Base-by-base conservation (phyloP, 2,113 vertebrate species). In the Cottus gobio region DNA sequence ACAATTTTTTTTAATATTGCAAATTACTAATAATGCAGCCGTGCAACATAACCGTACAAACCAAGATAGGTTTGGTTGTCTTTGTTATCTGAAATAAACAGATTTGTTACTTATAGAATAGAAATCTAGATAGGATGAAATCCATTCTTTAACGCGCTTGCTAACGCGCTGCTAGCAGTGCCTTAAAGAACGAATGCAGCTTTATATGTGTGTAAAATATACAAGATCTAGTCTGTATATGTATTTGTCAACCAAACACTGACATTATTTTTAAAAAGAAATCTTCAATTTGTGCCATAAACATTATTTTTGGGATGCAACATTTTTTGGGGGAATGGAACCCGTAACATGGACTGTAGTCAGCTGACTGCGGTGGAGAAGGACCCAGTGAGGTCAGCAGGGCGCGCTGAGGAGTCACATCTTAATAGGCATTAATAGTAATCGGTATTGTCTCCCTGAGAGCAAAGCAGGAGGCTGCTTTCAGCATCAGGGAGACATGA, bases 401-500 rank as follows among this genome's bases (percentile, higher is more conserved):
- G 16, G 2, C 34, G 15, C 39, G 30, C 30, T 34, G 20, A 36
- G 24, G 24, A 30, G 52, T 42, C 52, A 39, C 57, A 34, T 52
- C 50, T 58, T 36, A 15, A n/a, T 18, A 52, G 7, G 16, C 16
- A 67, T n/a, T 7, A 18, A 48, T 70, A 71, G 52, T 44, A 24
- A 48, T 48, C 13, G 8, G 36, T 58, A 4, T 18, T 18, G 13
- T 56, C n/a, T 57, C 30, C 7, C 20, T 3, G n/a, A 54, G n/a
- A 24, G n/a, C 8, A 54, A 54, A 54, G 52, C 52, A 54, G n/a
- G n/a, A 54, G 50, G 36, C 16, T 6, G 1, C 7, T 65, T 58
- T 57, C n/a, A 65, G 20, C 58, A 66, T 69, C 3, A 12, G 50
- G 28, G 46, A 76, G 48, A 73, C 39, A 24, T 11, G 28, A 63